phyloP scores from a whole-genome alignment of 2,888 invertebrate genomes.

The Meteorus cinctellus region DNA sequence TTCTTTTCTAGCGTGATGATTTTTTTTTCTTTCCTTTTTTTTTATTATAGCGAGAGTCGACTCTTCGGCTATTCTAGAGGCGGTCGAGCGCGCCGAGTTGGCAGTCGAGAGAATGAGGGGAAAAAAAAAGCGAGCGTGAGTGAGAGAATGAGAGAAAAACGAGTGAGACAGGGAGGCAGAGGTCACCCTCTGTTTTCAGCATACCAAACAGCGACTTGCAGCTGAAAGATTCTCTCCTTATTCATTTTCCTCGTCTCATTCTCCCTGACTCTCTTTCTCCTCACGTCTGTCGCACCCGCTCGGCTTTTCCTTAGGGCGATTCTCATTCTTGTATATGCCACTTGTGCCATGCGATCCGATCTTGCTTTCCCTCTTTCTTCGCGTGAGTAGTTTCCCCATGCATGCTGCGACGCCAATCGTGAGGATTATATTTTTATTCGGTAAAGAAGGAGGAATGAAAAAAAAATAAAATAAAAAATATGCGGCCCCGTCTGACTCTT shows the following conservation, averaged over 20 bases:
- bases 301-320: slow-evolving; percentile 5
- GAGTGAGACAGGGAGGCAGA: neutral
- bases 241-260: slow-evolving; percentile 16
- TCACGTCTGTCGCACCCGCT: neutral
- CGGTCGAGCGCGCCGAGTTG: slow-evolving; percentile 40
- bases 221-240: slow-evolving; percentile 39
- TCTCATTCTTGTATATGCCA: neutral
- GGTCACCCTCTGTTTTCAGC: slow-evolving; percentile 44
- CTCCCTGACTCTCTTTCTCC: neutral
- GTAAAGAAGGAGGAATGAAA: neutral
- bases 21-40: slow-evolving; percentile 36
- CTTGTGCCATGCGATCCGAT: slow-evolving; percentile 26
- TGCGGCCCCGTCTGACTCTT: slow-evolving; percentile 17
- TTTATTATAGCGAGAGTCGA: slow-evolving; percentile 32
- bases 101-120: slow-evolving; percentile 17
- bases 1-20: slow-evolving; percentile 29
- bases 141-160: neutral
- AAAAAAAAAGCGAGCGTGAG: slow-evolving; percentile 7
- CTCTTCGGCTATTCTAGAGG: slow-evolving; percentile 33
- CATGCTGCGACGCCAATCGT: slow-evolving; percentile 15
- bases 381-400: neutral
- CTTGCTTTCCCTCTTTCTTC: neutral
- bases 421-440: slow-evolving; percentile 28
- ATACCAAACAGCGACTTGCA: slow-evolving; percentile 42
- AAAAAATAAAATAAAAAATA: neutral